phyloP scores from a whole-genome alignment of 2,797 vertebrate species.

The Protosalanx chinensis region DNA sequence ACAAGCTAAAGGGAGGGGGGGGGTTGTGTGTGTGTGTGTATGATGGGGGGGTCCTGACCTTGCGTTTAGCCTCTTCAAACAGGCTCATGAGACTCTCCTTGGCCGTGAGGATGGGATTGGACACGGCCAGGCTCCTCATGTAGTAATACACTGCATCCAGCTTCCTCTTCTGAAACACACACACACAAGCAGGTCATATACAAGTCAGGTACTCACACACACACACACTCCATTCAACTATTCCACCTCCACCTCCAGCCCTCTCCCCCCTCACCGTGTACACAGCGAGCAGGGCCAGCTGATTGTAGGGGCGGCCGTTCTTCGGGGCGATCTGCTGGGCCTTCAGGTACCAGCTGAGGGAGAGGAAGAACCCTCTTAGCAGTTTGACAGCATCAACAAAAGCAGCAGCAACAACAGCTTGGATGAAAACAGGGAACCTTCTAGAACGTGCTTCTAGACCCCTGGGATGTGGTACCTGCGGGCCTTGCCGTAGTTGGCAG shows the following conservation, averaged over 20 bases:
- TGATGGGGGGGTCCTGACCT: constrained; percentile 72
- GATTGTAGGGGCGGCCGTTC: constrained; percentile 98
- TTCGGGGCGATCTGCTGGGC: constrained; percentile 98
- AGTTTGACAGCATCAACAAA: neutral
- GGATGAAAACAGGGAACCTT: neutral
- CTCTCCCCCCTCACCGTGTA: constrained; percentile 84
- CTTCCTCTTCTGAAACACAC: constrained; percentile 84
- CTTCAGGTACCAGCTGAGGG: constrained; percentile 93
- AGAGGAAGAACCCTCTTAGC: constrained; percentile 4
- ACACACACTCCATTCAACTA: neutral
- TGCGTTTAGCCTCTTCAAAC: constrained; percentile 97
- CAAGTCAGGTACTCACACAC: neutral
- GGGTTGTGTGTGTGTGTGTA: neutral
- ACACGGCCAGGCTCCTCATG: constrained; percentile 97
- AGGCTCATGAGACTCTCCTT: constrained; percentile 98
- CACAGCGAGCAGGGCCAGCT: constrained; percentile 92
- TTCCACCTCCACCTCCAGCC: neutral
- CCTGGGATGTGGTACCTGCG: constrained; percentile 75
- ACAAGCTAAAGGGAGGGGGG: neutral
- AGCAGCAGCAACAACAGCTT: too few species aligned
- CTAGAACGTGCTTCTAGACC: too few species aligned
- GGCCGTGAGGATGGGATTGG: constrained; percentile 97
- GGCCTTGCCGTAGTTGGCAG: constrained; percentile 79
- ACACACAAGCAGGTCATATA: constrained; percentile 8
- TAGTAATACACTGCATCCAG: constrained; percentile 99